Base-by-base conservation (phyloP, 2,888 invertebrate species). In the Neuroscelio doddi region DNA sequence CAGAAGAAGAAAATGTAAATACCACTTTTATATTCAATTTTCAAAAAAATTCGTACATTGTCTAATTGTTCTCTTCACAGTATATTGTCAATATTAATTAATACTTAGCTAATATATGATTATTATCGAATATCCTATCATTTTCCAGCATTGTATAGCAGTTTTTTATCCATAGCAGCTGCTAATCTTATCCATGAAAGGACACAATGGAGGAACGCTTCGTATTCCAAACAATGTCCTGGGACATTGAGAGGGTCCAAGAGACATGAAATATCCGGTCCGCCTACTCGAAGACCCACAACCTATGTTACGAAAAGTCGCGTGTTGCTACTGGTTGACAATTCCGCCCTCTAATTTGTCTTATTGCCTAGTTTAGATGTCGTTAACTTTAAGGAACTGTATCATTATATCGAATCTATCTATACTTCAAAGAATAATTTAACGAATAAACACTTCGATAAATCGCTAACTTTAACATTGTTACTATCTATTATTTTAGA, bases 131-230 rank as follows among this genome's bases (percentile, higher is more conserved):
- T 71, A 70, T 64, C 71, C 47, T 65, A 53, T 59, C 66, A 64
- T 75, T 76, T 69, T 75, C 53, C 65, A 58, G 55, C 56, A 68
- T 75, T 76, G 76, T n/a, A n/a, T 78, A 72, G 74, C 64, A 72
- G 71, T 75, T 75, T 79, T 79, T 76, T 76, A 78, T 75, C 75
- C 73, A 72, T 49, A 69, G 74, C 80, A 80, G 80, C 80, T 80
- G 79, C 72, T 63, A 61, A 68, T 64, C 45, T 45, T 38, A 45
- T 62, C 64, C 72, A 75, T 73, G 65, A 72, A 49, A 59, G 46
- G 61, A 62, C 29, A 80, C 76, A 80, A 80, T 79, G 46, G 75
- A 63, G 52, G 1, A 73, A 75, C 75, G 77, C 72, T 71, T 76
- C 67, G 70, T 70, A 79, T 78, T 80, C 75, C 71, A 71, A 56